A percentile compares a stretch with the other conserved stretches of the same genome.
Evolutionary conservation across 2,797 vertebrate genomes (phyloP).

Genomic region (Peromyscus nudipes): DNA sequence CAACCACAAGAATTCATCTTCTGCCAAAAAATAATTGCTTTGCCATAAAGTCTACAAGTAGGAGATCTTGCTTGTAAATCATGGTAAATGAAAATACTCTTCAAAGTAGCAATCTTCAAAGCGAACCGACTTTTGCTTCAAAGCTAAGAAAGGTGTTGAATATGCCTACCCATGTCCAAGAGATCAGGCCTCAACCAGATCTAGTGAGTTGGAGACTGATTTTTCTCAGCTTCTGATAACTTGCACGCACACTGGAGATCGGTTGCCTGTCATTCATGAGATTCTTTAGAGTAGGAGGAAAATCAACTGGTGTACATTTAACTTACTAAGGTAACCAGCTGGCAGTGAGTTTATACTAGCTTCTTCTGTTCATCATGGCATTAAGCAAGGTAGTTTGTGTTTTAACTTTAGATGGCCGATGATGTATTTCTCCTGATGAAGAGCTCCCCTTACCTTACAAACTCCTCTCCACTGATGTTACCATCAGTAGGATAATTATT

Average conservation of each 20-base stretch:
- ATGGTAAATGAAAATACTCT: background rate
- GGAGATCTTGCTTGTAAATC: background rate
- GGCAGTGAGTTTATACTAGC: background rate
- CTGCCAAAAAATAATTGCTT: background rate
- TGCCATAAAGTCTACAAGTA: background rate
- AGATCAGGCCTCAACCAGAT: background rate
- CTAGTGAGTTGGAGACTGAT: background rate
- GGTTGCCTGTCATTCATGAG: background rate
- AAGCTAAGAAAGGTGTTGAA: background rate
- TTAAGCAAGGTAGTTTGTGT: slow-evolving; percentile 30
- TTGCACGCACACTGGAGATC: background rate
- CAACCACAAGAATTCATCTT: background rate
- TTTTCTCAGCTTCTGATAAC: background rate
- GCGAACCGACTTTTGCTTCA: background rate
- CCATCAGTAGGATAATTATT: background rate
- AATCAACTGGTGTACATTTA: background rate
- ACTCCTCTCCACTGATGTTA: background rate
- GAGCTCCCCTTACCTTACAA: background rate
- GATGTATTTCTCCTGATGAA: background rate
- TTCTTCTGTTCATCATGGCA: background rate
- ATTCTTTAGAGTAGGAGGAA: background rate
- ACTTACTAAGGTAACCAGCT: background rate
- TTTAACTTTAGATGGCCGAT: slow-evolving; percentile 36
- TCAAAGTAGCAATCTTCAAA: background rate
- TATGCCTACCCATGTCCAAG: rapidly evolving